Base-by-base conservation (phyloP, 2,888 invertebrate species). In the Schizaphis graminum region DNA sequence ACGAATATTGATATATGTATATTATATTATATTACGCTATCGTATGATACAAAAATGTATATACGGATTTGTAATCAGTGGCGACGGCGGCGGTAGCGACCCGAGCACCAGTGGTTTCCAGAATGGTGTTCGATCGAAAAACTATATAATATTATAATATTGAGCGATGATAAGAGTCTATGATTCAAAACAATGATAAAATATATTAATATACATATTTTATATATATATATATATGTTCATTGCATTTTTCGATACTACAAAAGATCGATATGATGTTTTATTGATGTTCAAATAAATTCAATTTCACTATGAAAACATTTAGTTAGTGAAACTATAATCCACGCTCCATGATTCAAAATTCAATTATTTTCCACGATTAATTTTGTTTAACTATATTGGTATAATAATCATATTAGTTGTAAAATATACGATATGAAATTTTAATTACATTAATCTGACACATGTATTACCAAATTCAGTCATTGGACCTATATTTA, bases 91-190 rank as follows among this genome's bases (percentile, higher is more conserved):
- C 13, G 35, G 16, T n/a, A 47, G 35, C 16, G n/a, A 77, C 77
- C 35, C 21, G 77, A 77, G 35, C 21, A 35, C 88, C 88, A 92
- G 67, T 92, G 92, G 92, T 92, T 67, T 10, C 88, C 67, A 92
- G 24, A 49, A 47, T 28, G 13, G 35, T 41, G 44, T n/a, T 35
- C 35, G 41, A 13, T 67, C 77, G 3, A 21, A 77, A 77, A 77
- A 67, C 67, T 8, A 13, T 57, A 57, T 21, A 53, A 21, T 53
- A 24, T n/a, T n/a, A n/a, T n/a, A n/a, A n/a, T 13, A 61, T 57
- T 61, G 13, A 61, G 4, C 61, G n/a, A 67, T n/a, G 67, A 35
- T n/a, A n/a, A n/a, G 16, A 67, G n/a, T n/a, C n/a, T 77, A 35
- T 7, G 35, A 77, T 35, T 77, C 7, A 8, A 21, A 21, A 77